Percentiles rank a stretch among this genome's conserved stretches.
These are phyloP conservation scores for Hesperophylax magnus DNA, from an alignment of 1,140 invertebrate species.

Conservation along the genomic window DNA sequence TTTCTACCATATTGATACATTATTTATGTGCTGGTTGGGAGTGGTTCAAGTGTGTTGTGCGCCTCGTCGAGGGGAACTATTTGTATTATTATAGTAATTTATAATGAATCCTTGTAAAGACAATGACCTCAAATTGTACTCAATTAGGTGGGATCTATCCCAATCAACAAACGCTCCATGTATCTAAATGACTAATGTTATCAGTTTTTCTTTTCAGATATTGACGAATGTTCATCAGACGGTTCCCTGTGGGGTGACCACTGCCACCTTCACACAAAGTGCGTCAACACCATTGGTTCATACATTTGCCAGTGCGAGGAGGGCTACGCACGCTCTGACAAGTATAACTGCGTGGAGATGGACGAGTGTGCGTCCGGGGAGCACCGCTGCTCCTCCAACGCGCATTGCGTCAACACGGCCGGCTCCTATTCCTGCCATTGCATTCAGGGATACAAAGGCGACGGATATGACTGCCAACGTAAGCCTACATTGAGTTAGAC, in stretches of 20 bases:
- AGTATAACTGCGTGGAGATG: constrained; percentile 85
- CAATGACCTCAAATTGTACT: too few relatives aligned
- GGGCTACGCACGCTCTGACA: constrained; percentile 83
- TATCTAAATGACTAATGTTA: too few relatives aligned
- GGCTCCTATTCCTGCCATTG: constrained; percentile 90
- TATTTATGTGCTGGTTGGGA: too few relatives aligned
- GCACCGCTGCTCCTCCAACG: constrained; percentile 83
- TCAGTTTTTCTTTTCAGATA: constrained; percentile 72
- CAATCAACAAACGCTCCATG: too few relatives aligned
- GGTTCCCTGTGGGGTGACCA: constrained; percentile 84
- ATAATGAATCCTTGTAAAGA: too few relatives aligned
- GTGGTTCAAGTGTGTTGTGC: too few relatives aligned
- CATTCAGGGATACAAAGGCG: constrained; percentile 84
- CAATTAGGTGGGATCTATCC: too few relatives aligned
- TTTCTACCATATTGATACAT: too few relatives aligned
- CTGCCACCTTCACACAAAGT: constrained; percentile 84
- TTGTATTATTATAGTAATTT: too few relatives aligned
- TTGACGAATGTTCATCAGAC: constrained; percentile 84
- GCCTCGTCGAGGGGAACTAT: too few relatives aligned
- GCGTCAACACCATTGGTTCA: constrained; percentile 84
- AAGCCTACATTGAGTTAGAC: constrained; percentile 62
- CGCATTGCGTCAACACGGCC: constrained; percentile 87
- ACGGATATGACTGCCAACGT: constrained; percentile 88
- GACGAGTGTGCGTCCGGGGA: constrained; percentile 82
- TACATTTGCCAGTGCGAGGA: constrained; percentile 87